These are phyloP conservation scores for Buceros bicornis DNA, from an alignment of 2,797 vertebrate genomes.

Conservation along the genomic window DNA sequence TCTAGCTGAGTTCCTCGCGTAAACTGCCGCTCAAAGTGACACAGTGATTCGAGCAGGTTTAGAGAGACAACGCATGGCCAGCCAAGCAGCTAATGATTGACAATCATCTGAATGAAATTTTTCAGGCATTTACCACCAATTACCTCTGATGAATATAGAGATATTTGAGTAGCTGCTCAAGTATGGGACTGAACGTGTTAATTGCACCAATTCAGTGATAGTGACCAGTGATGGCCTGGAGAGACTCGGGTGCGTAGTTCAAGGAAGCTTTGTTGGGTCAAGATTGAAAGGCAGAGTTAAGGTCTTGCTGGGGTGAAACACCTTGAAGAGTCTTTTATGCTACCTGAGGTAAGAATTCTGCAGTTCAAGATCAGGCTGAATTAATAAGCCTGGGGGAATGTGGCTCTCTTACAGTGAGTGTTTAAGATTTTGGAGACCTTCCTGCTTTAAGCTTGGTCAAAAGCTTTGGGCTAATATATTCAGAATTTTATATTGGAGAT, in stretches of 20 bases:
- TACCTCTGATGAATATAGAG: neutral
- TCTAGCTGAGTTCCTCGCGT: neutral
- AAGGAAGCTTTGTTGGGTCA: neutral
- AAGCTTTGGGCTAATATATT: neutral
- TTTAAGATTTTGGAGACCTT: neutral
- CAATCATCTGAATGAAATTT: neutral
- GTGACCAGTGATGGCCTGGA: neutral
- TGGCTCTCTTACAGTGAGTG: neutral
- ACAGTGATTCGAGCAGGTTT: neutral
- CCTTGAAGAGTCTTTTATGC: neutral
- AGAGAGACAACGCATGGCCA: accelerated
- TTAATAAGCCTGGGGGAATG: neutral
- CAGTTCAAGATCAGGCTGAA: neutral
- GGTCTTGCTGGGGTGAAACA: neutral
- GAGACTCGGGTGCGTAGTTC: neutral
- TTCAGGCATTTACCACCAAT: neutral
- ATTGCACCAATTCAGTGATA: neutral
- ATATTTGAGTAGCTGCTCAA: neutral
- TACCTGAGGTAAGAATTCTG: neutral
- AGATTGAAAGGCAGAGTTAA: neutral
- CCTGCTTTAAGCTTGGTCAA: neutral
- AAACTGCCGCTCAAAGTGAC: neutral
- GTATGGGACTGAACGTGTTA: neutral
- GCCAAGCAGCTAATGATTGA: neutral
- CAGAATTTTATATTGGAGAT: neutral